These are phyloP conservation scores for Trididemnum clinides DNA, from an alignment of 23 tunicate genomes.

Conservation along the genomic window DNA sequence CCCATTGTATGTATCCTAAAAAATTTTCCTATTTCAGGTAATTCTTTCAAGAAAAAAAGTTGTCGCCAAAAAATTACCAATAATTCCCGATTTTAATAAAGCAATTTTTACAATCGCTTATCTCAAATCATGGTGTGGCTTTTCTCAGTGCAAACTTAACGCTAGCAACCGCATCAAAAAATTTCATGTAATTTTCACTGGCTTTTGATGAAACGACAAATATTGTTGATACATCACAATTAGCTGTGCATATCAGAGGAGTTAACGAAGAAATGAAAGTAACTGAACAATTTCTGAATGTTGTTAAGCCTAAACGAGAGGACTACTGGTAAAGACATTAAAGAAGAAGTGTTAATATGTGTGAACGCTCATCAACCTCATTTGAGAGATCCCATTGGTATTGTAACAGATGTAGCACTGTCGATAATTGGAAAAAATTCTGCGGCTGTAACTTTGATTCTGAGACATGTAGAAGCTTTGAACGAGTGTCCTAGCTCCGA, in stretches of 20 bases:
- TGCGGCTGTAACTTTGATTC: constrained; percentile 52
- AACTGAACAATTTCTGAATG: constrained; percentile 38
- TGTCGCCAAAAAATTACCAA: too few relatives aligned
- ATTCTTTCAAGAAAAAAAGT: too few relatives aligned
- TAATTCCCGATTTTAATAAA: too few relatives aligned
- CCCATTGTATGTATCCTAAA: too few relatives aligned
- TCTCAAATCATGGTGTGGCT: too few relatives aligned
- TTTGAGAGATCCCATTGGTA: constrained; percentile 29
- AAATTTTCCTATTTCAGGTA: too few relatives aligned
- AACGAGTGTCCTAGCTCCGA: background rate
- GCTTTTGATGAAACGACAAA: too few relatives aligned
- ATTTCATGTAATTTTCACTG: too few relatives aligned
- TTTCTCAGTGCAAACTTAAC: too few relatives aligned
- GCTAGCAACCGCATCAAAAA: too few relatives aligned
- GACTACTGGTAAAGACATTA: background rate
- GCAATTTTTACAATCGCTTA: too few relatives aligned
- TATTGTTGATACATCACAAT: constrained; percentile 20
- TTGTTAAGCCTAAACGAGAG: constrained; percentile 5
- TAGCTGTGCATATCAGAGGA: constrained; percentile 29
- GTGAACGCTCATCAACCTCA: background rate
- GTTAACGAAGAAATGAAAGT: constrained; percentile 38
- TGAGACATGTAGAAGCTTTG: background rate
- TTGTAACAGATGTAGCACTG: constrained; percentile 44
- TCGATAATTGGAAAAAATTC: constrained; percentile 37
- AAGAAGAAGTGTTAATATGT: constrained; percentile 17